Conservation (phyloP, 2,113 vertebrate species). For the Sander vitreus region DNA sequence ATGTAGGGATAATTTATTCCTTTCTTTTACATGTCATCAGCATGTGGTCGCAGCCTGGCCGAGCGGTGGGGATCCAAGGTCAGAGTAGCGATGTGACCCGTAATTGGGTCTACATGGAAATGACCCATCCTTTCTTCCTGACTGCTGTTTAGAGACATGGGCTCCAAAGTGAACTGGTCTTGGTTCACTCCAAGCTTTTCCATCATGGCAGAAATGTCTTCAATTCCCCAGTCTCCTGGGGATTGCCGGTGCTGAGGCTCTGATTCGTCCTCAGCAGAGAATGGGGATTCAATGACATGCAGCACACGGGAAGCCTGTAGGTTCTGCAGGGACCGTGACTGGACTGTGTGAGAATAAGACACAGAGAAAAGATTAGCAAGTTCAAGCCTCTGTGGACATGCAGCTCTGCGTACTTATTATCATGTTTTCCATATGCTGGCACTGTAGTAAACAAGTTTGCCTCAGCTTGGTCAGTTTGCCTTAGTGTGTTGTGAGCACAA, state of each 20-base stretch:
- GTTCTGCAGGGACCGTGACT: slow-evolving; percentile 94
- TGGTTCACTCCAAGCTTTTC: slow-evolving; percentile 71
- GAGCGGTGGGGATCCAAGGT: slow-evolving; percentile 73
- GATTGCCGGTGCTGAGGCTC: slow-evolving; percentile 53
- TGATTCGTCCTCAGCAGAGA: slow-evolving; percentile 61
- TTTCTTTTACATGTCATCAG: slow-evolving; percentile 83
- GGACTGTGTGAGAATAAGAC: slow-evolving; percentile 83
- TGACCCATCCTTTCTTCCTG: slow-evolving; percentile 62
- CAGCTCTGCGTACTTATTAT: slow-evolving; percentile 2
- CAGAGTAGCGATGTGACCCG: slow-evolving; percentile 72
- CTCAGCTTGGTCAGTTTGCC: neutral
- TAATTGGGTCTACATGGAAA: slow-evolving; percentile 73
- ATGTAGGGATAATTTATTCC: neutral
- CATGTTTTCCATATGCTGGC: neutral
- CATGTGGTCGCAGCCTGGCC: slow-evolving; percentile 72
- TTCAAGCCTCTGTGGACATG: slow-evolving; percentile 7
- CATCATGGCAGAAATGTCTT: slow-evolving; percentile 73
- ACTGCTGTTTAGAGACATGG: slow-evolving; percentile 65
- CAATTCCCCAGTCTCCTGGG: slow-evolving; percentile 58
- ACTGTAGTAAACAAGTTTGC: neutral
- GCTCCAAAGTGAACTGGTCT: slow-evolving; percentile 48
- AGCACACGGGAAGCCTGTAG: slow-evolving; percentile 87
- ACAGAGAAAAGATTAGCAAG: neutral
- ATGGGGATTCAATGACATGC: slow-evolving; percentile 54
- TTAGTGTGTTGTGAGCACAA: neutral